phyloP scores from a whole-genome alignment of 2,888 invertebrate genomes.

The Rhorus exstirpatorius region DNA sequence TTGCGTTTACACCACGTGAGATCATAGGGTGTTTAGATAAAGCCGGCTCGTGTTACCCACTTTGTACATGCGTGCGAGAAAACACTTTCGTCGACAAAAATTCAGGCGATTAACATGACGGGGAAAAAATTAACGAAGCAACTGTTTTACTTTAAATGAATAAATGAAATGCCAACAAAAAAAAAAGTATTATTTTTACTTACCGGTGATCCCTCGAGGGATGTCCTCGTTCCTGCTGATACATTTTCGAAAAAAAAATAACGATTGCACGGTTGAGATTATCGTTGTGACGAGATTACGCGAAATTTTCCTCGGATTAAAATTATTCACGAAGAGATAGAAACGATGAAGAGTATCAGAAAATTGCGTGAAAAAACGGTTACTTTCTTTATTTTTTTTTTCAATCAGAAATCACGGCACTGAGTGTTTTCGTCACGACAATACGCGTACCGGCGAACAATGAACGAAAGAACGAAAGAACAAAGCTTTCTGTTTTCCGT shows the following conservation, averaged over 20 bases:
- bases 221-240: slow-evolving; percentile 17
- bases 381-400: neutral
- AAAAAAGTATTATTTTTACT: neutral
- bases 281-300: neutral
- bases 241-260: slow-evolving; percentile 21
- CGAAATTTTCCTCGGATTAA: no score
- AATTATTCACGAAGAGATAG: no score
- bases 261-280: neutral
- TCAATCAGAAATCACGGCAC: neutral
- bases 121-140: neutral
- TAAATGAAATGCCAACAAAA: neutral
- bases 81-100: no score
- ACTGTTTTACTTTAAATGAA: neutral
- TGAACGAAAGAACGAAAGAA: slow-evolving; percentile 41
- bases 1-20: neutral
- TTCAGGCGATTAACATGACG: no score
- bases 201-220: slow-evolving; percentile 42
- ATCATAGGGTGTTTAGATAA: no score
- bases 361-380: no score
- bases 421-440: neutral
- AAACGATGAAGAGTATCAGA: no score
- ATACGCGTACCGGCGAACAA: slow-evolving; percentile 8
- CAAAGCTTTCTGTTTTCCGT: neutral
- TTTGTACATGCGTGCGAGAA: neutral
- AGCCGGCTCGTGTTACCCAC: slow-evolving; percentile 11